Conservation (phyloP, 2,888 invertebrate species). For the Caenorhabditis sp. region DNA sequence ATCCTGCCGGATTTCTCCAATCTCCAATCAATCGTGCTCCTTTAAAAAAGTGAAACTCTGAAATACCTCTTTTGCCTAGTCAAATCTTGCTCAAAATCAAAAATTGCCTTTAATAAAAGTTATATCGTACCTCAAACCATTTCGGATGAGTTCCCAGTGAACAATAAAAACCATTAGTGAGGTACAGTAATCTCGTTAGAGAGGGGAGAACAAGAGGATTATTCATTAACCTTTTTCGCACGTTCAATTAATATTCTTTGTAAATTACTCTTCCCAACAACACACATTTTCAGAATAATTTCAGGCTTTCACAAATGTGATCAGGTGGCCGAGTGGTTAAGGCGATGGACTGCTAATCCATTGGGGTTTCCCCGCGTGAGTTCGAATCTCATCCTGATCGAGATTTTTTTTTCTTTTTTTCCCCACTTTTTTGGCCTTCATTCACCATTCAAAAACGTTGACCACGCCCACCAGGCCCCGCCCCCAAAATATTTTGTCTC, state of each 20-base stretch:
- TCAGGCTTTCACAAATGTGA: slow-evolving; percentile 12
- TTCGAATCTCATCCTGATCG: slow-evolving; percentile 67
- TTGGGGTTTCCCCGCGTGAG: slow-evolving; percentile 69
- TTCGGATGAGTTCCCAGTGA: no score
- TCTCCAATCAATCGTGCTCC: slow-evolving; percentile 23
- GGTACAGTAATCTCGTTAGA: no score
- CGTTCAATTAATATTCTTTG: no score
- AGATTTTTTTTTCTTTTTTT: slow-evolving; percentile 9
- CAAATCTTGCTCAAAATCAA: not conserved
- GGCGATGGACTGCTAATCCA: slow-evolving; percentile 71
- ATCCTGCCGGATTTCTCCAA: slow-evolving; percentile 34
- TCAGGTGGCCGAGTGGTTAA: slow-evolving; percentile 71
- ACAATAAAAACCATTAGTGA: no score
- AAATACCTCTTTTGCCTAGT: not conserved
- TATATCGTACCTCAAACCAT: no score
- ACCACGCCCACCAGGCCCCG: slow-evolving; percentile 4
- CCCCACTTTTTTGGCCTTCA: not conserved
- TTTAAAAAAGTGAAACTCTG: not conserved
- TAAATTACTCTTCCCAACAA: no score
- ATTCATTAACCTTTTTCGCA: not conserved
- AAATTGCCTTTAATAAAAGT: not conserved
- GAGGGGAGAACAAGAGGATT: not conserved
- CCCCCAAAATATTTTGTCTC: not conserved
- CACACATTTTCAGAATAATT: no score
- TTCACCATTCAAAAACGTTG: not conserved